phyloP scores from a whole-genome alignment of 2,888 invertebrate species.

The Halocaridina rubra region DNA sequence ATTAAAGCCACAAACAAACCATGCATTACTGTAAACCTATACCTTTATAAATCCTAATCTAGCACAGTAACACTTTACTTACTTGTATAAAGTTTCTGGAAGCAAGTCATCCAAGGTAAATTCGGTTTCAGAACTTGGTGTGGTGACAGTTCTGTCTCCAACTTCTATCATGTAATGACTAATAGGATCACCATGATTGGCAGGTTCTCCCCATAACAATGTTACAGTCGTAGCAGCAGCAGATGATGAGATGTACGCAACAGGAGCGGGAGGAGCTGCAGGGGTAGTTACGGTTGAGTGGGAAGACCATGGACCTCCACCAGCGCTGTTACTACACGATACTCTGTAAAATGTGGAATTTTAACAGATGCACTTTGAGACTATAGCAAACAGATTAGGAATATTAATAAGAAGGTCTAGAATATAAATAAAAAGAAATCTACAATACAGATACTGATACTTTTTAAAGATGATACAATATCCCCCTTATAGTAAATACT shows the following conservation, averaged over 20 bases:
- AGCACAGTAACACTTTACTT: conserved; percentile 58
- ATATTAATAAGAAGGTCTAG: too few species aligned
- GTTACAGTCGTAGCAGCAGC: conserved; percentile 78
- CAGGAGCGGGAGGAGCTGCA: conserved; percentile 82
- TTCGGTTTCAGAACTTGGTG: conserved; percentile 72
- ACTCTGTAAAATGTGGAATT: conserved; percentile 50
- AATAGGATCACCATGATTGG: conserved; percentile 81
- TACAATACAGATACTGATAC: too few species aligned
- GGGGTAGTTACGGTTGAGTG: conserved; percentile 78
- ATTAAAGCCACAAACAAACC: too few species aligned
- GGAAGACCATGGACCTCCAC: conserved; percentile 80
- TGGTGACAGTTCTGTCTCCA: conserved; percentile 70
- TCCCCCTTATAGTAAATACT: too few species aligned
- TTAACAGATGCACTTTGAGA: too few species aligned
- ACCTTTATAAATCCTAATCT: neutral
- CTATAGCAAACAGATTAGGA: too few species aligned
- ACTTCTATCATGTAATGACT: conserved; percentile 82
- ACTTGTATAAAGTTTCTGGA: conserved; percentile 83
- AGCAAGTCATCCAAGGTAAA: conserved; percentile 77
- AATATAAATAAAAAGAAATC: too few species aligned
- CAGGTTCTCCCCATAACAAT: conserved; percentile 81
- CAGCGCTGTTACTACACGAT: conserved; percentile 84
- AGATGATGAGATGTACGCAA: conserved; percentile 73
- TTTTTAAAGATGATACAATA: too few species aligned
- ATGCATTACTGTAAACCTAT: too few species aligned